phyloP scores from a whole-genome alignment of 2,113 vertebrate species.

The Euleptes europaea region DNA sequence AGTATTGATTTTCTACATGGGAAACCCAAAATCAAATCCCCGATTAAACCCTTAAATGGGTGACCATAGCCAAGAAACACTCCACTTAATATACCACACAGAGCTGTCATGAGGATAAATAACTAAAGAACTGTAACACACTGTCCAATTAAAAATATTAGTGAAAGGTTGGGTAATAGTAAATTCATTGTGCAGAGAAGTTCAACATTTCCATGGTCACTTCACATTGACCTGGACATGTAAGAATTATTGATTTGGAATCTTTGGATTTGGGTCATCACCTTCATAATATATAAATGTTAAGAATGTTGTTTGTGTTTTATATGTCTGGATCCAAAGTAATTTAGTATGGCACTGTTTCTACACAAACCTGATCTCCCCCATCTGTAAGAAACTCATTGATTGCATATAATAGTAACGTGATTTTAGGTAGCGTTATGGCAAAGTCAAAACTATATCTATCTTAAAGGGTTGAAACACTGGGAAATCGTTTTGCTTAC shows the following conservation, averaged over 20 bases:
- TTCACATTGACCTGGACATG: not conserved
- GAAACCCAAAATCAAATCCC: not conserved
- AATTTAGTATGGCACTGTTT: not conserved
- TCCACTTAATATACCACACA: too few species aligned
- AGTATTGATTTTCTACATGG: not conserved
- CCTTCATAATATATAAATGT: not conserved
- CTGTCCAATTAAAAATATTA: not conserved
- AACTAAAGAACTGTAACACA: not conserved
- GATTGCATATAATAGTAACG: not conserved
- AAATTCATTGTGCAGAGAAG: not conserved
- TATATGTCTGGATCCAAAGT: not conserved
- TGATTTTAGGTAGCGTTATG: too few species aligned
- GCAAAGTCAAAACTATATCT: too few species aligned
- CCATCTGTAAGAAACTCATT: not conserved
- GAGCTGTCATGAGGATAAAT: not conserved
- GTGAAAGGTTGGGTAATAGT: not conserved
- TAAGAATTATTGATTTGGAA: not conserved
- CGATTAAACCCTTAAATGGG: not conserved
- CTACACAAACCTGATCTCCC: not conserved
- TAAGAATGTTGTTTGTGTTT: not conserved
- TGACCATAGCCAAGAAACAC: not conserved
- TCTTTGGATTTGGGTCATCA: not conserved
- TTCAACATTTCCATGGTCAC: not conserved
- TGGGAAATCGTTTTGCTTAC: too few species aligned
- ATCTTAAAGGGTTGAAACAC: too few species aligned